These are phyloP conservation scores for Andrena bicolor DNA, from an alignment of 2,888 invertebrate species.

Conservation along the genomic window DNA sequence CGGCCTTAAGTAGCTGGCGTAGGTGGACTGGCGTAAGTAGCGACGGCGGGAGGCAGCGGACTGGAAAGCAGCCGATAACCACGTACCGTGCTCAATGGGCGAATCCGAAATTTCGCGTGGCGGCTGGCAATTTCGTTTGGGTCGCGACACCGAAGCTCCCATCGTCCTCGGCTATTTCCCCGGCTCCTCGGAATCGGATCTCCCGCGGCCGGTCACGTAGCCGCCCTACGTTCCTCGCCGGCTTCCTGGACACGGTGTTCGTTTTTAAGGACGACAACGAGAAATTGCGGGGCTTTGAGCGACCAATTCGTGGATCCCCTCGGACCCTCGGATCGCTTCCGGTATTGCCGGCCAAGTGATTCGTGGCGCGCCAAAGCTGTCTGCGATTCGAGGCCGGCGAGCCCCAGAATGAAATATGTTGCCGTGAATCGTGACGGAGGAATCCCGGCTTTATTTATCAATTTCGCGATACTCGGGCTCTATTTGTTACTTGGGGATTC, in stretches of 20 bases:
- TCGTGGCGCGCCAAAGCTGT: slow-evolving; percentile 16
- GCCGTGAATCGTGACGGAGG: not conserved
- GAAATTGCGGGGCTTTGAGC: slow-evolving; percentile 38
- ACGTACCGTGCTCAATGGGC: slow-evolving; percentile 71
- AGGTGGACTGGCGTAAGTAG: slow-evolving; percentile 32
- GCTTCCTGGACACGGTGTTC: slow-evolving; percentile 9
- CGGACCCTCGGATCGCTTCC: not conserved
- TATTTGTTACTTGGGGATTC: not conserved
- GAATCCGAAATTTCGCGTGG: slow-evolving; percentile 68
- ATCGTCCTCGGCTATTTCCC: slow-evolving; percentile 32
- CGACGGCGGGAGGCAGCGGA: slow-evolving; percentile 58
- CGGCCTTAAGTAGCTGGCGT: slow-evolving; percentile 42
- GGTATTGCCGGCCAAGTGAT: not conserved
- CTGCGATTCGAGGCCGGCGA: slow-evolving; percentile 16
- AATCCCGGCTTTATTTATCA: slow-evolving; percentile 23
- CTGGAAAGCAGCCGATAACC: slow-evolving; percentile 76
- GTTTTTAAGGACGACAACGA: slow-evolving; percentile 41
- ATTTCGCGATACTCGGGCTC: slow-evolving; percentile 12
- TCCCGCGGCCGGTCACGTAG: slow-evolving; percentile 60
- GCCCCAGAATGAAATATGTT: slow-evolving; percentile 3
- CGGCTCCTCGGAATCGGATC: slow-evolving; percentile 45
- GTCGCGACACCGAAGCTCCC: slow-evolving; percentile 5
- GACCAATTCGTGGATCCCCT: slow-evolving; percentile 28
- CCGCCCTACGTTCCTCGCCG: slow-evolving; percentile 37
- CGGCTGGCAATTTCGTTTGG: slow-evolving; percentile 50